Evolutionary conservation across 2,797 vertebrate species (phyloP).

Genomic region (Okamejei kenojei): DNA sequence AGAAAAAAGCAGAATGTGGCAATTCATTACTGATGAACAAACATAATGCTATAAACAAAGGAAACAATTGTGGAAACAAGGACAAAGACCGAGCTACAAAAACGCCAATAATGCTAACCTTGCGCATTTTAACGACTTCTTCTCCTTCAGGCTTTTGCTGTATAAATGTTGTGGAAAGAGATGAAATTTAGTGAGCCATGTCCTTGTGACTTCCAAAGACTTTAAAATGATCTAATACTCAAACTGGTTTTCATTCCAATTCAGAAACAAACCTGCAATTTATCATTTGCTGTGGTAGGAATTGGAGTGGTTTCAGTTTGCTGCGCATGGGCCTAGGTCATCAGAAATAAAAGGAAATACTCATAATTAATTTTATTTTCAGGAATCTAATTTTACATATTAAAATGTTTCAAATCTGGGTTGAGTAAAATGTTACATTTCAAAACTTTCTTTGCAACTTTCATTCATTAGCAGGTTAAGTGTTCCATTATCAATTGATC

Average conservation of each 20-base stretch:
- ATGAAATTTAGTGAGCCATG: constrained; percentile 49
- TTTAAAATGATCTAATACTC: background rate
- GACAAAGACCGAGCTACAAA: constrained; percentile 4
- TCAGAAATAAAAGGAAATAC: background rate
- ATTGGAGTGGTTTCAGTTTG: constrained; percentile 65
- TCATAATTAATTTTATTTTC: background rate
- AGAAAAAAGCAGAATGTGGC: constrained; percentile 39
- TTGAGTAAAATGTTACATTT: constrained; percentile 31
- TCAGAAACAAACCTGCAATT: constrained; percentile 78
- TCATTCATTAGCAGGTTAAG: background rate
- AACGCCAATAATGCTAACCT: constrained; percentile 69
- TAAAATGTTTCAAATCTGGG: constrained; percentile 40
- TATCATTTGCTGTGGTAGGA: constrained; percentile 69
- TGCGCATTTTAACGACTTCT: constrained; percentile 85
- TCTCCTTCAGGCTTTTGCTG: constrained; percentile 76
- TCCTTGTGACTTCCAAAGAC: background rate
- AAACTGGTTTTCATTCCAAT: constrained; percentile 16
- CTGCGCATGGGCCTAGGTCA: constrained; percentile 45
- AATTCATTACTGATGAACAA: constrained; percentile 46
- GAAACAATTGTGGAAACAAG: constrained; percentile 52
- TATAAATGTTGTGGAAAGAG: constrained; percentile 45
- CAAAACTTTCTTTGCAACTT: background rate
- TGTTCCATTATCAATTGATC: background rate
- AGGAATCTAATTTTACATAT: background rate
- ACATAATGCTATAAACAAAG: constrained; percentile 52